These are phyloP conservation scores for Mallateleia sp. DNA, from an alignment of 2,888 invertebrate genomes.

Conservation along the genomic window DNA sequence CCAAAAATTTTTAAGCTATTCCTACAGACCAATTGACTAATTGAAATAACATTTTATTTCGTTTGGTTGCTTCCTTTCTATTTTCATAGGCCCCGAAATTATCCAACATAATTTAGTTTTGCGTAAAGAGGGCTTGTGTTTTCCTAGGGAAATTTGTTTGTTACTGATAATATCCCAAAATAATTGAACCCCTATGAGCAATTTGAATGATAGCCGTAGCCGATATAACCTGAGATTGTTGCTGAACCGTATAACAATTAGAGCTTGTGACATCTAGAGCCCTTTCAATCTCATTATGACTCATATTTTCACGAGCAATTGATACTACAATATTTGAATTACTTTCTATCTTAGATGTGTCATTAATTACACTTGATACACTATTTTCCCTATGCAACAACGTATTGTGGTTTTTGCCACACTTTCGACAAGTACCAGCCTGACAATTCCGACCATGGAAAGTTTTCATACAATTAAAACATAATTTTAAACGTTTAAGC, in stretches of 20 bases:
- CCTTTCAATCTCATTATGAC: neutral
- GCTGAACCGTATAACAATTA: neutral
- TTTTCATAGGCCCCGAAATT: neutral
- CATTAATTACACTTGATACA: neutral
- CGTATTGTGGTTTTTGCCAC: conserved; percentile 29
- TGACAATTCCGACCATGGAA: conserved; percentile 21
- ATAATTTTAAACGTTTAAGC: neutral
- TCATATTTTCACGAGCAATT: neutral
- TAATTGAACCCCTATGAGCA: conserved; percentile 27
- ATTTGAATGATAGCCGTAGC: conserved; percentile 20
- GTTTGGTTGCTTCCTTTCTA: neutral
- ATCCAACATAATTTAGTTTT: conserved; percentile 33
- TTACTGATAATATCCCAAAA: conserved; percentile 23
- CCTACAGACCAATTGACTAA: neutral
- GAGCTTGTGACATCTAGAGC: too few species aligned
- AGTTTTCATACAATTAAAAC: conserved; percentile 18
- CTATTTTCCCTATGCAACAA: conserved; percentile 10
- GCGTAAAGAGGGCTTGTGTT: conserved; percentile 1
- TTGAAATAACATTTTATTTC: neutral
- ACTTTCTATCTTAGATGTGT: neutral
- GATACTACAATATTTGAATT: neutral
- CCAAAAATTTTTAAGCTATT: conserved; percentile 46
- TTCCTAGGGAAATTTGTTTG: conserved; percentile 11
- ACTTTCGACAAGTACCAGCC: conserved; percentile 5
- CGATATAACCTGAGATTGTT: conserved; percentile 9